Evolutionary conservation across 92 coral and sea anemone genomes (phyloP).

Genomic region (Porites cylindrica): DNA sequence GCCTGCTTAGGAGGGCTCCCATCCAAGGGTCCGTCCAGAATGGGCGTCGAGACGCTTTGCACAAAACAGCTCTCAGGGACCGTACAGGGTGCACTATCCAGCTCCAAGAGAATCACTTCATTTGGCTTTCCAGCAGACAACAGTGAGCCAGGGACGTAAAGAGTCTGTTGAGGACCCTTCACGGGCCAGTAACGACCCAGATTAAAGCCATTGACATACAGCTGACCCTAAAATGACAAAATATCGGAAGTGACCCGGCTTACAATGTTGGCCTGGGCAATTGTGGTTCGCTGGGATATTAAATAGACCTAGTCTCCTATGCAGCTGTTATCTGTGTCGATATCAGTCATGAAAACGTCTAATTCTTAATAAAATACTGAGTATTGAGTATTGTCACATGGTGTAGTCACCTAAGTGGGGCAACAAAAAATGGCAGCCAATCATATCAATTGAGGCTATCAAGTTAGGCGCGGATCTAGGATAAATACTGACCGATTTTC

Average conservation of each 20-base stretch:
- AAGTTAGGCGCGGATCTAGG: too few species aligned
- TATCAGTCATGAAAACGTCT: too few species aligned
- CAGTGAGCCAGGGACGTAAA: constrained; percentile 85
- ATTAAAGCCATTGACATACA: constrained; percentile 85
- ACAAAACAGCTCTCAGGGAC: constrained; percentile 71
- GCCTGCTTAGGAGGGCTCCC: neutral
- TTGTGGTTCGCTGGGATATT: too few species aligned
- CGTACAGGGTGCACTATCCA: constrained; percentile 86
- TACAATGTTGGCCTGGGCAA: too few species aligned
- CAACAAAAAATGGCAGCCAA: too few species aligned
- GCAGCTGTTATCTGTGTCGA: too few species aligned
- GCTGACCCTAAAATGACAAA: constrained; percentile 75
- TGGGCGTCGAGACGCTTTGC: constrained; percentile 72
- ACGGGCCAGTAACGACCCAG: constrained; percentile 98
- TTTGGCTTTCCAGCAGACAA: constrained; percentile 61
- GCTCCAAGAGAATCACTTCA: constrained; percentile 75
- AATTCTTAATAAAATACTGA: too few species aligned
- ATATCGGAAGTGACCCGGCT: neutral
- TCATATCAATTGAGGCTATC: too few species aligned
- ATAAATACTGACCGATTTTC: too few species aligned
- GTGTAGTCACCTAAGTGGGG: too few species aligned
- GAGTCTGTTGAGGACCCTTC: constrained; percentile 89
- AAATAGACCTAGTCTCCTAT: too few species aligned
- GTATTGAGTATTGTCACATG: too few species aligned
- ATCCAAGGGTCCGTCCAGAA: constrained; percentile 73